A percentile compares a stretch with the other conserved stretches of the same genome.
phyloP scores from a whole-genome alignment of 2,888 invertebrate species.

The Pollenia angustigena region DNA sequence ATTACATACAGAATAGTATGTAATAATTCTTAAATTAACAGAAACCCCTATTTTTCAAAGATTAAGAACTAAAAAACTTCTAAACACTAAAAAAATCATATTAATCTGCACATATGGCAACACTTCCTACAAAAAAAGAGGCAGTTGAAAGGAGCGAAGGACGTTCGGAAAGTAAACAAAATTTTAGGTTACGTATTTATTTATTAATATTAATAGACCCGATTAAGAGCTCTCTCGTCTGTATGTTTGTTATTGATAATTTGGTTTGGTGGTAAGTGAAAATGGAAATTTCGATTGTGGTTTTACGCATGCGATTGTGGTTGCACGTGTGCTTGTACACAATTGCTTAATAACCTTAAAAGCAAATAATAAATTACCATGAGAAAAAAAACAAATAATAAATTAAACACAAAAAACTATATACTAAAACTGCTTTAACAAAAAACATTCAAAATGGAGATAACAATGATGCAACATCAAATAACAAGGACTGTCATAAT shows the following conservation, averaged over 20 bases:
- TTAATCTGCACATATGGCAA: too few species aligned
- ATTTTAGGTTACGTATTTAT: slow-evolving; percentile 27
- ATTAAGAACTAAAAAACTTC: too few species aligned
- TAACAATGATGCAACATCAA: slow-evolving; percentile 54
- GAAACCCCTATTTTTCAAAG: too few species aligned
- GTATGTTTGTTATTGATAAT: background rate
- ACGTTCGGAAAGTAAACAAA: too few species aligned
- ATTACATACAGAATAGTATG: too few species aligned
- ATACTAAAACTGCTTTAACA: slow-evolving; percentile 19
- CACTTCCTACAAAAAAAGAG: too few species aligned
- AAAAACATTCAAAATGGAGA: slow-evolving; percentile 16
- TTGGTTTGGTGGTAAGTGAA: background rate
- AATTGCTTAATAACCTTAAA: slow-evolving; percentile 32
- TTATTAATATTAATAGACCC: slow-evolving; percentile 53
- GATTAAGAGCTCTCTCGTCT: background rate
- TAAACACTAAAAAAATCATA: too few species aligned
- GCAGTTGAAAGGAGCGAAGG: too few species aligned
- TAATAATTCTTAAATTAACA: too few species aligned
- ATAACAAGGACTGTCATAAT: slow-evolving; percentile 43
- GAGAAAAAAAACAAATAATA: background rate
- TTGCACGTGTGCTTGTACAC: slow-evolving; percentile 16
- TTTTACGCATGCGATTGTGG: slow-evolving; percentile 20
- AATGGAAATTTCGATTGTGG: slow-evolving; percentile 3
- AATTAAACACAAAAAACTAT: slow-evolving; percentile 5
- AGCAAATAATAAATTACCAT: slow-evolving; percentile 28